Evolutionary conservation across 1,140 invertebrate genomes (phyloP), one percentile per base, ranked within the genome.

Genomic region (Apocrypta bakeri): DNA sequence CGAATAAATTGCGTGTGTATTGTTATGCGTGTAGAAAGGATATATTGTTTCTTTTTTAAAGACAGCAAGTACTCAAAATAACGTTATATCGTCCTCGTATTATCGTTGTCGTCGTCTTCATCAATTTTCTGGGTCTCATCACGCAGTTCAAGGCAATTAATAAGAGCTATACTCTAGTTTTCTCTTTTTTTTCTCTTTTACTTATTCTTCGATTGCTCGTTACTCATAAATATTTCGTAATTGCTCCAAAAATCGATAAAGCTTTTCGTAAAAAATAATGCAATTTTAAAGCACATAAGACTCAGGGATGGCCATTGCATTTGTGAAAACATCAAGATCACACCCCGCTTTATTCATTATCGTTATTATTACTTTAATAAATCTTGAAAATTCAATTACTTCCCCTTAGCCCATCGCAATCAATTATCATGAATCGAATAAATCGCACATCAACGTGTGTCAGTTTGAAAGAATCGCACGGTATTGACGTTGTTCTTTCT

Each of bases 181-280:
- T 81, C 56, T 73, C 77, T 56, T 74, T 83, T 64, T 81, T 82
- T 69, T 42, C 42, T 72, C 21, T 61, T 33, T 21, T 37, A 71
- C 68, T 71, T n/a, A n/a, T 71, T 71, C 31, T n/a, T 71, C 31
- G 68, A 37, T 25, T 71, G 21, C 31, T 17, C 31, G 17, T 71
- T 71, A 68, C 12, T 68, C 27, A 29, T 63, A 42, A 81, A 33
- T 48, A 61, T n/a, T 27, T 74, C 25, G 68, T 37, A 40, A 1
- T 71, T 75, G 71, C n/a, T 76, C 12, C n/a, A 82, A 48, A 81
- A 76, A 56, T 56, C 29, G 64, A 82, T 76, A 84, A 85, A 85
- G 81, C 80, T 63, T 81, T 61, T 85, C 25, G 81, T 76, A 84
- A 85, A 84, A 85, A 86, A 84, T 72, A 87, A 85, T 80, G 81